Percentiles rank a stretch among this genome's conserved stretches.
Evolutionary conservation across 2,113 vertebrate species (phyloP).

Genomic region (Guaruba guarouba): DNA sequence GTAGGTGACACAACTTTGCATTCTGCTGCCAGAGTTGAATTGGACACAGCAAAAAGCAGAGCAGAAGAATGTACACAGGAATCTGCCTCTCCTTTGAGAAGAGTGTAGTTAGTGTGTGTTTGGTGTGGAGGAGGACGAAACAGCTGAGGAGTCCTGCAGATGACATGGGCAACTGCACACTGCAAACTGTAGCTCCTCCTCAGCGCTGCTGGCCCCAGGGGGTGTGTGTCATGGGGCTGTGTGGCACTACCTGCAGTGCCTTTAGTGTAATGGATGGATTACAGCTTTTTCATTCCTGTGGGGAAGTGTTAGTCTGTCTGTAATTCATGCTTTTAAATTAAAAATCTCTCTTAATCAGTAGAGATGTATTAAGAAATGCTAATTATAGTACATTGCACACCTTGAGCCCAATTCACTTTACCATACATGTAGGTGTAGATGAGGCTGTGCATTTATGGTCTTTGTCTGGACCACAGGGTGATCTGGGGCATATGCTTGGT

Average conservation of each 20-base stretch:
- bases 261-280: background rate
- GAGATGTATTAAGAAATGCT: background rate
- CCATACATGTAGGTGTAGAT: rapidly evolving
- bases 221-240: background rate
- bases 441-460: background rate
- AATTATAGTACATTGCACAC: rapidly evolving
- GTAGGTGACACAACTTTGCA: rapidly evolving
- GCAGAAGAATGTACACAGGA: rapidly evolving
- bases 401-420: background rate
- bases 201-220: no score
- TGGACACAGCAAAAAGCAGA: background rate
- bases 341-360: no score
- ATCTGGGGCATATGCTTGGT: background rate
- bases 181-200: rapidly evolving
- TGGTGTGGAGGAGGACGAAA: background rate
- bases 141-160: background rate
- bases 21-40: background rate
- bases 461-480: background rate
- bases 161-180: background rate
- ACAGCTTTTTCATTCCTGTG: background rate
- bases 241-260: rapidly evolving
- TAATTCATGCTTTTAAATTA: background rate
- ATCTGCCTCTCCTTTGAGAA: background rate
- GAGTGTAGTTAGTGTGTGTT: rapidly evolving
- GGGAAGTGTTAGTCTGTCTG: background rate